These are phyloP conservation scores for Melanotaenia duboulayi DNA, from an alignment of 2,113 vertebrate genomes.

Conservation along the genomic window DNA sequence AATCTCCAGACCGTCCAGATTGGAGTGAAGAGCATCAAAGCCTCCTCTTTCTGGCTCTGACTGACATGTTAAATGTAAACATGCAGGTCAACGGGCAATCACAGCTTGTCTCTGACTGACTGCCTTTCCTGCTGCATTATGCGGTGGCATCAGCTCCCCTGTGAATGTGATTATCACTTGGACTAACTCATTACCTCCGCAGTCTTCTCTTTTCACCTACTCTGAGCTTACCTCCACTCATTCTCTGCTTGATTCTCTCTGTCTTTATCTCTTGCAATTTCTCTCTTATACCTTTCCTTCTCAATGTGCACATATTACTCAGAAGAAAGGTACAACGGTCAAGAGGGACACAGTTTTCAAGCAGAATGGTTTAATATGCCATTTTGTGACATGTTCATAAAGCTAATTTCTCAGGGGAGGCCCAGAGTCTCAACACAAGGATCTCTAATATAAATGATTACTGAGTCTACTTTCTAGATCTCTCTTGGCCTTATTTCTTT, in stretches of 20 bases:
- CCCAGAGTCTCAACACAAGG: slow-evolving; percentile 27
- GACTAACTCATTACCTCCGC: slow-evolving; percentile 49
- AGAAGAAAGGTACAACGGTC: slow-evolving; percentile 33
- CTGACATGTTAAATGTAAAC: slow-evolving; percentile 47
- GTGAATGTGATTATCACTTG: slow-evolving; percentile 60
- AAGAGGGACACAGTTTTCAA: slow-evolving; percentile 50
- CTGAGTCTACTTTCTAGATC: slow-evolving; percentile 28
- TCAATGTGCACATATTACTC: slow-evolving; percentile 7
- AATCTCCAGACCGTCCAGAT: slow-evolving; percentile 23
- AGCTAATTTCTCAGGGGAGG: slow-evolving; percentile 54
- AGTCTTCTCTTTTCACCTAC: slow-evolving; percentile 25
- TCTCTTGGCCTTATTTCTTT: slow-evolving; percentile 47
- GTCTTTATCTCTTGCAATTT: slow-evolving; percentile 28
- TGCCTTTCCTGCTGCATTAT: slow-evolving; percentile 30
- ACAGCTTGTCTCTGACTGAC: slow-evolving; percentile 46
- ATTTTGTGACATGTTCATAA: slow-evolving; percentile 59
- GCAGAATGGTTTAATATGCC: slow-evolving; percentile 63
- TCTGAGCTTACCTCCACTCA: slow-evolving; percentile 18
- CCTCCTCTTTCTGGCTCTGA: slow-evolving; percentile 24
- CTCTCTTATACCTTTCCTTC: slow-evolving; percentile 3
- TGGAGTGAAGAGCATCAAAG: slow-evolving; percentile 15
- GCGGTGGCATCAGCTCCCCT: slow-evolving; percentile 2
- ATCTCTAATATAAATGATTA: slow-evolving; percentile 49
- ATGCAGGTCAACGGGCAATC: slow-evolving; percentile 38
- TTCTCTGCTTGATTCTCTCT: slow-evolving; percentile 34